These are phyloP conservation scores for Sinocyclocheilus rhinocerous DNA, from an alignment of 2,113 vertebrate genomes.

Conservation along the genomic window DNA sequence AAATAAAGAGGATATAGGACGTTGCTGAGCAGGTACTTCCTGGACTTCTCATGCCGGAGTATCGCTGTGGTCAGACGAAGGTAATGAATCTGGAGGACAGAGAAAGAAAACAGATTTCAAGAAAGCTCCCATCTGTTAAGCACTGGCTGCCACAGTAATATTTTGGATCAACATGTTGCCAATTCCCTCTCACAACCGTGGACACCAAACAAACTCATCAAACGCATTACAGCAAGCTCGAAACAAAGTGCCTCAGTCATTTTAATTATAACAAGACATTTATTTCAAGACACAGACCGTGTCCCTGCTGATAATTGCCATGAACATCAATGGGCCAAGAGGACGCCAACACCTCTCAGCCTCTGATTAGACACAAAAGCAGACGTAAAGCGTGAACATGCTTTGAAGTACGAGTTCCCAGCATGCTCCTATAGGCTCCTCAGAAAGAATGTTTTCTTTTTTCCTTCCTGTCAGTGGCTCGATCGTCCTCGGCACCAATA, in stretches of 20 bases:
- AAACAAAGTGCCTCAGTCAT: background rate
- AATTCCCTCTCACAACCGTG: background rate
- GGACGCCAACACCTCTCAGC: background rate
- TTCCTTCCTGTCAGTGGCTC: background rate
- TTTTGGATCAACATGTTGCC: background rate
- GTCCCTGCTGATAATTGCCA: background rate
- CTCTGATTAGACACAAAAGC: background rate
- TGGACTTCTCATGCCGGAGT: constrained; percentile 91
- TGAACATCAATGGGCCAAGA: background rate
- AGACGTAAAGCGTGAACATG: background rate
- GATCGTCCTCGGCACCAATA: background rate
- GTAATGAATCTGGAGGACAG: constrained; percentile 86
- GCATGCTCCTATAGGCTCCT: background rate
- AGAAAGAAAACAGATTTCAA: background rate
- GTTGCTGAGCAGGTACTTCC: constrained; percentile 92
- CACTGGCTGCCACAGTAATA: background rate
- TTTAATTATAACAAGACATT: background rate
- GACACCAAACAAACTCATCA: background rate
- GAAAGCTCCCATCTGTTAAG: background rate
- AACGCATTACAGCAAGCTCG: background rate
- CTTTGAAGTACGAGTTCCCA: constrained; percentile 9
- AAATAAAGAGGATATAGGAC: constrained; percentile 91
- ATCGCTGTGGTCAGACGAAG: constrained; percentile 91
- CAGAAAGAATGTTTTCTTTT: background rate
- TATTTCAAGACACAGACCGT: background rate